Evolutionary conservation across 2,888 invertebrate genomes (phyloP), one percentile per base, ranked within the genome.

Genomic region (Acrocyrtus sp.): DNA sequence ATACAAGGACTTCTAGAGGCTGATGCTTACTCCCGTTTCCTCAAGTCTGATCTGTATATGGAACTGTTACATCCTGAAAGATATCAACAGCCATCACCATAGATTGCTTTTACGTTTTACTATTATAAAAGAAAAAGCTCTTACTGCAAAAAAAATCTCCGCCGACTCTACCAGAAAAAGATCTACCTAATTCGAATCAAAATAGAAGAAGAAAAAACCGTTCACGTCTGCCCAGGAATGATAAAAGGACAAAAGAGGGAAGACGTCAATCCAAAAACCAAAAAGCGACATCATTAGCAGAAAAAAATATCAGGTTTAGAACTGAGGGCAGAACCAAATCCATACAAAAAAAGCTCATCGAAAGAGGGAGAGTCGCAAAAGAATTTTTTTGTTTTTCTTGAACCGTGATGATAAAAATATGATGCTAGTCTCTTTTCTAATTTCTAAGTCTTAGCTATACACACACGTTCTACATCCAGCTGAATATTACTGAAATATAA

Each of bases 1-100:
- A 86, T 88, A 53, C 86, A 87, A 80, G 85, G 85, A 8, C 82
- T 88, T 54, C 85, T 88, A 85, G 87, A 87, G 80, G 85, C 86
- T 74, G 88, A 88, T 81, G 86, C 87, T 15, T 88, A 87, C 80
- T 83, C 85, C 43, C 83, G 88, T 51, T 88, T 88, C 82, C 83
- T 88, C 19, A 85, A 86, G 78, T 87, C 86, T 12, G 86, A 86
- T 50, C 81, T 86, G 17, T 88, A 87, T 79, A 82, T 83, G 75
- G 84, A 85, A 75, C 83, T 85, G 26, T 77, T 84, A 29, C 82
- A 82, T 57, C 83, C 83, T 12, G 83, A 83, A 67, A 80, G 76
- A 53, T 81, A 80, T 66, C 78, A 79, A 61, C 68, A 65, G 27
- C 43, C 75, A 39, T 75, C 69, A 17, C 69, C 69, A 26, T 69